Percentiles rank a stretch among this genome's conserved stretches.
These are phyloP conservation scores for Lagocephalus sceleratus DNA, from an alignment of 2,797 vertebrate species.

Conservation along the genomic window DNA sequence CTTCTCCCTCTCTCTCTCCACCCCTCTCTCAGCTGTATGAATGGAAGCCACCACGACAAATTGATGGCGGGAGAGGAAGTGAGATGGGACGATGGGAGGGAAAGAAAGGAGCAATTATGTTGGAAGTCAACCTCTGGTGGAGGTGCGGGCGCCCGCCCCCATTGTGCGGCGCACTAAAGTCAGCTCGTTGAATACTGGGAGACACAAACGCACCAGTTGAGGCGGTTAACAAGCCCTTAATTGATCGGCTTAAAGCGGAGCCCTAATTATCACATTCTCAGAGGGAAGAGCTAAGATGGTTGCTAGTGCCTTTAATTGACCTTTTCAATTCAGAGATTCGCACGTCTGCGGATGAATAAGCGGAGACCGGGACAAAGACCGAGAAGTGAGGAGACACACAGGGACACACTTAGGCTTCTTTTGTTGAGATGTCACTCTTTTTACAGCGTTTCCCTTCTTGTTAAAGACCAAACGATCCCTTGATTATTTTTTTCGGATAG, in stretches of 20 bases:
- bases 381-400: neutral
- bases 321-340: slow-evolving; percentile 62
- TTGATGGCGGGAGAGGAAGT: slow-evolving; percentile 40
- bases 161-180: slow-evolving; percentile 69
- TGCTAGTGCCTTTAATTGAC: slow-evolving; percentile 78
- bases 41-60: slow-evolving; percentile 43
- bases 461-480: no score
- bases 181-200: slow-evolving; percentile 66
- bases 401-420: neutral
- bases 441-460: neutral
- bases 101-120: slow-evolving; percentile 74
- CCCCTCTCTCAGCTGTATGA: slow-evolving; percentile 11
- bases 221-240: slow-evolving; percentile 70
- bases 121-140: slow-evolving; percentile 69
- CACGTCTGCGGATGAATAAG: slow-evolving; percentile 67
- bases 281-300: slow-evolving; percentile 72
- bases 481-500: no score
- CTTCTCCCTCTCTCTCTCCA: neutral
- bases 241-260: slow-evolving; percentile 73
- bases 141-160: slow-evolving; percentile 52
- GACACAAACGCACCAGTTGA: slow-evolving; percentile 67
- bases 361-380: slow-evolving; percentile 12
- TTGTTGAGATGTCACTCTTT: neutral
- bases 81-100: slow-evolving; percentile 44
- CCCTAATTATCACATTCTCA: slow-evolving; percentile 81